Conservation (phyloP, 1,140 invertebrate genomes). For the Caenorhabditis briggsae region DNA sequence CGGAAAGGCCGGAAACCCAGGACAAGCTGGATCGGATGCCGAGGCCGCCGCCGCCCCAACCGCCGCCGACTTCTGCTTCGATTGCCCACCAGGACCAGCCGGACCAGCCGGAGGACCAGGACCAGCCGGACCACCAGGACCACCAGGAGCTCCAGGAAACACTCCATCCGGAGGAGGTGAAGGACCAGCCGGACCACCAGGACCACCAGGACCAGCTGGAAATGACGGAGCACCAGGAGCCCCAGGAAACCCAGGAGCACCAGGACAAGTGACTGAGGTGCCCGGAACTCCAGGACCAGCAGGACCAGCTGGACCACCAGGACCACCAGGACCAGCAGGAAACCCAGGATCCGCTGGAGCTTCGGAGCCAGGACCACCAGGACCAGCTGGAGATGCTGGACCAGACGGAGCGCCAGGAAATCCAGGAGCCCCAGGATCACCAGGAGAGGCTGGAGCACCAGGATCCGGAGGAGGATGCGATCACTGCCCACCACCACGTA, state of each 20-base stretch:
- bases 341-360: conserved; percentile 61
- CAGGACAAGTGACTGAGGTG: conserved; percentile 58
- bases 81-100: conserved; percentile 59
- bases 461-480: conserved; percentile 62
- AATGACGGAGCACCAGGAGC: conserved; percentile 60
- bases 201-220: conserved; percentile 62
- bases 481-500: conserved; percentile 61
- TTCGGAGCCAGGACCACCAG: conserved; percentile 63
- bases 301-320: conserved; percentile 49
- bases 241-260: conserved; percentile 59
- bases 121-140: conserved; percentile 63
- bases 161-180: conserved; percentile 24
- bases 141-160: conserved; percentile 61
- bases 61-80: conserved; percentile 59
- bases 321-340: conserved; percentile 66
- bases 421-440: conserved; percentile 55
- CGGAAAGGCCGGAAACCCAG: conserved; percentile 57
- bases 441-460: conserved; percentile 64
- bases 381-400: conserved; percentile 63
- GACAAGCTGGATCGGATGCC: conserved; percentile 54
- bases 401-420: conserved; percentile 61
- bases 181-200: conserved; percentile 55
- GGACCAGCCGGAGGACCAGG: conserved; percentile 57
- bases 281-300: conserved; percentile 65
- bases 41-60: conserved; percentile 46